Base-by-base conservation (phyloP, 2,113 vertebrate species). In the Oreochromis niloticus region DNA sequence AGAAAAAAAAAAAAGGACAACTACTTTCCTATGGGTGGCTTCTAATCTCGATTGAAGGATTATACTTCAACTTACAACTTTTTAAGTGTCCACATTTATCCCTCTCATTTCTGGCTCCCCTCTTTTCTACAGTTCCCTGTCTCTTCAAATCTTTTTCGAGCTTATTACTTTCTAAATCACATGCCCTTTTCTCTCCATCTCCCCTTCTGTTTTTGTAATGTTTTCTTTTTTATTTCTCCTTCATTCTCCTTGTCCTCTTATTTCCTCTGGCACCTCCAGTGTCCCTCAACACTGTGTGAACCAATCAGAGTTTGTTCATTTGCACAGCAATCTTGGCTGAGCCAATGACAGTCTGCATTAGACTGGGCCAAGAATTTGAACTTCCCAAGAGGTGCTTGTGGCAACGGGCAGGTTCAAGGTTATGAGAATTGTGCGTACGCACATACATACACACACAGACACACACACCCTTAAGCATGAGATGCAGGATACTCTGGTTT, bases 401-500 rank as follows among this genome's bases (percentile, higher is more conserved):
- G 89, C 85, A 85, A 87, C 59, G 59, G 57, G 57, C 80, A 82
- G 85, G 73, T 80, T 87, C 85, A 89, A 89, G 90, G 90, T 89
- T 83, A 85, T 14, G 34, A 61, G 50, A 80, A 46, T 32, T 73
- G 32, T 75, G 56, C 81, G n/a, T 54, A 39, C n/a, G 73, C 59
- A 66, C 82, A 79, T 59, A 84, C 30, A 80, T 3, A 22, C 19
- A 81, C 85, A 84, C 82, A 24, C 43, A 81, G 71, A 80, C 61
- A 79, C 81, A 88, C 48, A 80, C 24, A 24, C 30, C 22, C 73
- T 59, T 36, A 75, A 81, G 82, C 66, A 80, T 22, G 27, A 50
- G 54, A 81, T 81, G 80, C 32, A 59, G 57, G 34, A 82, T 8
- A 5, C 34, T 68, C 55, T 89, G 87, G 24, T 79, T 81, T 59